phyloP scores from a whole-genome alignment of 2,888 invertebrate genomes.

The Diplazon laetatorius region DNA sequence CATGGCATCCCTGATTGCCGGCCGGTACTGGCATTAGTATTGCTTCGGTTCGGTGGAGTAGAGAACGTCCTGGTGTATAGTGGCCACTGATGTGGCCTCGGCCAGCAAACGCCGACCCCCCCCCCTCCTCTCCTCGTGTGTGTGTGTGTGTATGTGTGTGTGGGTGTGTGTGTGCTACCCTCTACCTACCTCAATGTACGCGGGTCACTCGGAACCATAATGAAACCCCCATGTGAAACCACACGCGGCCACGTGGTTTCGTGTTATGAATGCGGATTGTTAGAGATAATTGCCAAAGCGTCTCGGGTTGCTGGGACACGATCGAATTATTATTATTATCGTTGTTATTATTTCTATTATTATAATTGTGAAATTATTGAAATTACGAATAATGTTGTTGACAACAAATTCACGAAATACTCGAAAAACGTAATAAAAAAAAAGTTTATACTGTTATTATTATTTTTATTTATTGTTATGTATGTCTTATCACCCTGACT shows the following conservation, averaged over 20 bases:
- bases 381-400: no score
- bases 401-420: no score
- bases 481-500: no score
- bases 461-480: no score
- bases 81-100: slow-evolving; percentile 15
- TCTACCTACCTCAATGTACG: slow-evolving; percentile 37
- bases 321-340: slow-evolving; percentile 48
- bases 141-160: no score
- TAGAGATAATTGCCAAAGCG: slow-evolving; percentile 50
- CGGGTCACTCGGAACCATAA: slow-evolving; percentile 23
- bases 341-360: slow-evolving; percentile 4
- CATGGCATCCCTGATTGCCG: slow-evolving; percentile 42
- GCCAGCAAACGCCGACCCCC: slow-evolving; percentile 18
- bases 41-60: slow-evolving; percentile 4
- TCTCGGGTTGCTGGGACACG: slow-evolving; percentile 42
- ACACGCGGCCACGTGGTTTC: slow-evolving; percentile 16
- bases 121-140: no score
- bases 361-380: no score
- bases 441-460: no score
- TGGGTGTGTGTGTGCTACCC: no score
- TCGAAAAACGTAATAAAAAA: no score
- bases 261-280: slow-evolving; percentile 37
- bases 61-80: slow-evolving; percentile 13
- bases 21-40: slow-evolving; percentile 32
- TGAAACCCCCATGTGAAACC: slow-evolving; percentile 56